Evolutionary conservation across 2,888 invertebrate genomes (phyloP), one percentile per base, ranked within the genome.

Genomic region (Oscheius sp.): DNA sequence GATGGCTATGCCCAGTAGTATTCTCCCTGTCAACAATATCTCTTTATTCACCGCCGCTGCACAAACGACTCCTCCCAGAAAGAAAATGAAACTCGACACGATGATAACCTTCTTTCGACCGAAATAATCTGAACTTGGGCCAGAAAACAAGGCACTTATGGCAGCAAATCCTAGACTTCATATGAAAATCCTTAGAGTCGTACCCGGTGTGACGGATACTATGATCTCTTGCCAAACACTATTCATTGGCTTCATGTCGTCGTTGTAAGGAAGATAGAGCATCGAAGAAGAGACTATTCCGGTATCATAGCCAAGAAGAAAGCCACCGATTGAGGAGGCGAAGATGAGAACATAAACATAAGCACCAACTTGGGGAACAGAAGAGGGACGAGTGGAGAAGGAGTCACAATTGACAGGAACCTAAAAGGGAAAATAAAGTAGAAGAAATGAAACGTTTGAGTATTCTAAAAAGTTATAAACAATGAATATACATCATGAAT

Each of bases 31-130:
- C 5, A 74, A 47, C 17, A 78, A 62, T 50, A 71, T 70, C 17
- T 54, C 44, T 65, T 72, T 74, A 30, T 74, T 74, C 17, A 70
- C 45, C 0, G 78, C 72, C 5, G 65, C 69, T 4, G 71, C 78
- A 44, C 75, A 78, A 9, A 89, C 71, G 5, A 87, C 70, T 1
- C 88, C 87, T n/a, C 89, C 89, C 4, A 84, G 72, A 1, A 87
- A 86, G 77, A 89, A 89, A 14, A 89, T 82, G 22, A 88, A 70
- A 75, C 88, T 88, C 5, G 89, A 88, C 4, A 84, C 33, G 12
- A 89, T 71, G 14, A 89, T 89, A 8, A 88, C 62, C 45, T 86
- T 85, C 70, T 88, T 88, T n/a, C 90, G 80, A 0, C 90, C 90
- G 71, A 87, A 84, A 32, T 71, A 72, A 73, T 89, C 89, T 73